Conservation (phyloP, 2,797 vertebrate genomes). For the Gorsachius magnificus region DNA sequence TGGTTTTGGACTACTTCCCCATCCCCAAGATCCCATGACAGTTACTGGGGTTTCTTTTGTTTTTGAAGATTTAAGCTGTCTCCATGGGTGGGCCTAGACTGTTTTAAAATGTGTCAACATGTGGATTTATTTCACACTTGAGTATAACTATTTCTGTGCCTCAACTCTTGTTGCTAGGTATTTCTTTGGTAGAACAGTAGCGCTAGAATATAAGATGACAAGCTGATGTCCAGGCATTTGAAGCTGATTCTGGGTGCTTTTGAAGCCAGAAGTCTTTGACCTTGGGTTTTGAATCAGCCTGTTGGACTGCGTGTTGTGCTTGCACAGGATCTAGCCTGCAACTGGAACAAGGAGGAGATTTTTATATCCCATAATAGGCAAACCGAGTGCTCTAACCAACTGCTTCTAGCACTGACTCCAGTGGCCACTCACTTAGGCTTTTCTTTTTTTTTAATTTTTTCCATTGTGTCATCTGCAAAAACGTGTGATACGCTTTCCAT, state of each 20-base stretch:
- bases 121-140: background rate
- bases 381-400: background rate
- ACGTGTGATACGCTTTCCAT: background rate
- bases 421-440: background rate
- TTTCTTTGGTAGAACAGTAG: background rate
- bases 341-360: background rate
- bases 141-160: constrained; percentile 1
- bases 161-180: background rate
- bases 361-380: background rate
- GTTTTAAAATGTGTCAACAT: background rate
- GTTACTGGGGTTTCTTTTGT: constrained; percentile 12
- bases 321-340: background rate
- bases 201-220: background rate
- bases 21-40: background rate
- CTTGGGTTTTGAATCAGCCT: background rate
- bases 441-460: background rate
- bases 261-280: background rate
- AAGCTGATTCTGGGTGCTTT: background rate
- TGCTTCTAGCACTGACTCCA: background rate
- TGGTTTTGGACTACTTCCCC: background rate
- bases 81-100: constrained; percentile 18
- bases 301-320: background rate
- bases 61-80: constrained; percentile 8
- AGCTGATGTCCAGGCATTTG: background rate
- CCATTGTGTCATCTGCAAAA: background rate